Base-by-base conservation (phyloP, 2,888 invertebrate species). In the Rutpela maculata region DNA sequence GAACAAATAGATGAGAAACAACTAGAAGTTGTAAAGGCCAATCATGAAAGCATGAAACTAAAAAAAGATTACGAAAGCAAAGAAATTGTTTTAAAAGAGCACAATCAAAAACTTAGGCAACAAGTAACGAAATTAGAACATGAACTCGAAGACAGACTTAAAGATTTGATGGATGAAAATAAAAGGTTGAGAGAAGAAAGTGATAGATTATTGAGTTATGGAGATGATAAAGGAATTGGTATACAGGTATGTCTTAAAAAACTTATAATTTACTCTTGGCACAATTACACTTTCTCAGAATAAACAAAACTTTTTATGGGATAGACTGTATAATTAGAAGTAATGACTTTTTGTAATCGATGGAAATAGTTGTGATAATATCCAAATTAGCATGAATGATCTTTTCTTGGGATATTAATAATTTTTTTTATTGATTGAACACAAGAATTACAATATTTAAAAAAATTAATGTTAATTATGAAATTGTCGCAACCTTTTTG, bases 1-100 rank as follows among this genome's bases (percentile, higher is more conserved):
- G 89, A 89, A 77, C 86, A 89, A 79, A 89, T 89, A 63, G 89
- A 89, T 68, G 89, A 89, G 67, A 89, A 89, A 78, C 60, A 62
- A 50, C 22, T 67, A 60, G 76, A 72, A 62, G 19, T 76, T 17
- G 70, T 72, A 56, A 76, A 67, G 55, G 81, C 78, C 18, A 82
- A 84, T 72, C 77, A 85, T 35, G 87, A 89, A 74, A 87, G 84
- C 76, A 81, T 84, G 19, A 88, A 88, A 78, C 73, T 88, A 11
- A 86, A 86, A 76, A 83, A 86, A 35, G 88, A 89, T 67, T 88
- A 86, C 77, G 86, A 86, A 79, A 83, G 83, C 71, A 87, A 87
- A 78, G 89, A 89, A 77, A 80, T 80, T 22, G 76, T 81, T 11
- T 84, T 86, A 11, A 86, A 86, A 74, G 72, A 77, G n/a, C 78